A percentile compares a stretch with the other conserved stretches of the same genome.
Conservation (phyloP, 2,113 vertebrate genomes). For the human region GRCh38 chr1:14410501-14411000, state of each 20-base stretch:
- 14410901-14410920: background rate
- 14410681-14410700: background rate
- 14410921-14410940: background rate
- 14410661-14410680: background rate
- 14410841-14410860: background rate
- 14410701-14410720: background rate
- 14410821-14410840: accelerated
- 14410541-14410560: background rate
- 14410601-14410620: background rate
- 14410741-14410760: background rate
- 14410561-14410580: background rate
- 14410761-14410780: background rate
- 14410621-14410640: background rate
- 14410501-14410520: background rate
- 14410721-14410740: background rate
- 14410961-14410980: background rate
- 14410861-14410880: background rate
- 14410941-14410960: background rate
- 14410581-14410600: background rate
- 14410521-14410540: background rate
- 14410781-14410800: accelerated
- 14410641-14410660: background rate
- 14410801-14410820: background rate
- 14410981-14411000: background rate
- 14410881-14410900: background rate